These are phyloP conservation scores for Paraplagusia blochii DNA, from an alignment of 2,113 vertebrate species.

Conservation along the genomic window DNA sequence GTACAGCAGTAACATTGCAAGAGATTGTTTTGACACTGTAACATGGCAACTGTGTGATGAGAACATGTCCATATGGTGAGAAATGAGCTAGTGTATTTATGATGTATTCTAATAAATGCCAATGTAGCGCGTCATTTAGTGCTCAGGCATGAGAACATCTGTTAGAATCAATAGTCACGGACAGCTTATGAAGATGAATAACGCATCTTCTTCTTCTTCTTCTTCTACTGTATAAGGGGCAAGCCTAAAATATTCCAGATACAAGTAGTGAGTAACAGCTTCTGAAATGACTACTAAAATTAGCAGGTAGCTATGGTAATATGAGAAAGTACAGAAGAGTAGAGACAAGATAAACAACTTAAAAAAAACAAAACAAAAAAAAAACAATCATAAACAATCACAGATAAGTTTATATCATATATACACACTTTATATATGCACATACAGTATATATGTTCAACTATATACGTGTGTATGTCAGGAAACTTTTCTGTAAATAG, in stretches of 20 bases:
- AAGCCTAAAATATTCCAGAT: not conserved
- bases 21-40: not conserved
- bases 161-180: not conserved
- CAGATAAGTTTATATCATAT: no score
- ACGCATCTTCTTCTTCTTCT: not conserved
- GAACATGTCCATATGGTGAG: not conserved
- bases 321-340: no score
- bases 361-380: no score
- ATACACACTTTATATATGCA: no score
- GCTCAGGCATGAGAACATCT: not conserved
- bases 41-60: slow-evolving; percentile 1
- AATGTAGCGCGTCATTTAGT: not conserved
- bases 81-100: not conserved
- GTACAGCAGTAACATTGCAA: not conserved
- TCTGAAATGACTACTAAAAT: not conserved
- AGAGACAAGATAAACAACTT: no score
- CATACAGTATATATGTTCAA: no score
- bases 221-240: no score
- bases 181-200: not conserved
- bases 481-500: no score
- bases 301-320: no score
- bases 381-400: no score
- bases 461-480: no score
- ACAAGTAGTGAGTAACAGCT: not conserved
- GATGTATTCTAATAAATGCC: not conserved